Evolutionary conservation across 2,113 vertebrate genomes (phyloP).

Genomic region (Dicrurus megarhynchus): DNA sequence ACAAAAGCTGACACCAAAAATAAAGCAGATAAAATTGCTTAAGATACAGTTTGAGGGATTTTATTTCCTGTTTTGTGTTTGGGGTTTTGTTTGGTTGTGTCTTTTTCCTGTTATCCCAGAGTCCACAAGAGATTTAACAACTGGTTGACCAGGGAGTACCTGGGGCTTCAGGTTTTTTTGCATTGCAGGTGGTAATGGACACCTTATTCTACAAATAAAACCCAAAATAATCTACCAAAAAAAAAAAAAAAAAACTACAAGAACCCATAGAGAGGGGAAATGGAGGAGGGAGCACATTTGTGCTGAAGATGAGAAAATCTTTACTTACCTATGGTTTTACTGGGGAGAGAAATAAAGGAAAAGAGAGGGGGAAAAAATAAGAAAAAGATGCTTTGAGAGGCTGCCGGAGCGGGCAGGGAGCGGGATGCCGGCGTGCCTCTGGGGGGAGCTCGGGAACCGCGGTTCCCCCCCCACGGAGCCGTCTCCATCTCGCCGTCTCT

Average conservation of each 20-base stretch:
- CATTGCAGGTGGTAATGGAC: background rate
- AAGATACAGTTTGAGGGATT: background rate
- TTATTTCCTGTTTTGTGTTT: background rate
- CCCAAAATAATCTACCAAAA: background rate
- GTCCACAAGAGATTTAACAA: background rate
- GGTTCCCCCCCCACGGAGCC: background rate
- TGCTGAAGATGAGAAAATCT: background rate
- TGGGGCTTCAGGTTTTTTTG: background rate
- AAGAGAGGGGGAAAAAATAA: background rate
- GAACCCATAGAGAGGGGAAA: background rate
- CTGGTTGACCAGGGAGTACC: background rate
- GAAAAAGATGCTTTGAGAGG: background rate
- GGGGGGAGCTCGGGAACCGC: slow-evolving; percentile 60
- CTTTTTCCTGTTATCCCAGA: background rate
- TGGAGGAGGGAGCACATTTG: rapidly evolving
- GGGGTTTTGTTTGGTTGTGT: background rate
- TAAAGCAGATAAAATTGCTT: background rate
- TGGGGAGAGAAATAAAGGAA: background rate
- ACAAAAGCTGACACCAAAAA: background rate
- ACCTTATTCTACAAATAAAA: background rate
- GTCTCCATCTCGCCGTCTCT: background rate
- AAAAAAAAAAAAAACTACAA: background rate
- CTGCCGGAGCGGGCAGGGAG: background rate
- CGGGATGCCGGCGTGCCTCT: background rate
- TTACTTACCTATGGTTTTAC: background rate